Evolutionary conservation across 2,797 vertebrate species (phyloP).

Genomic region (Myotis planiceps): DNA sequence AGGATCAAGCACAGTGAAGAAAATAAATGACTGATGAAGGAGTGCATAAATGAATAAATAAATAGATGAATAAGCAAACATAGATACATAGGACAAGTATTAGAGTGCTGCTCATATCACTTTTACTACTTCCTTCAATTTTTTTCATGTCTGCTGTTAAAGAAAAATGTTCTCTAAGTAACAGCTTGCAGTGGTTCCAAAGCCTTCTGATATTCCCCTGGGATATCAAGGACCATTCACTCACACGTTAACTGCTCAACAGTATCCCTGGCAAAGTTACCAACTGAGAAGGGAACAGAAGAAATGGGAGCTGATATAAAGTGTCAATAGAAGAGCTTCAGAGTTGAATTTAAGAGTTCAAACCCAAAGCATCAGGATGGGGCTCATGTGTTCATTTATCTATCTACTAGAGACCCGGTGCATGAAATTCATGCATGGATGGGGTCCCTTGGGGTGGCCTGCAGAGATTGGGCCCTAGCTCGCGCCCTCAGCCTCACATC

Average conservation of each 20-base stretch:
- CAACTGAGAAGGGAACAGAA: not conserved
- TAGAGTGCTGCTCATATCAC: not conserved
- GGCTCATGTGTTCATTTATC: not conserved
- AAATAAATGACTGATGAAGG: not conserved
- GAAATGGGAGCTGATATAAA: not conserved
- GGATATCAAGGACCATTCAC: not conserved
- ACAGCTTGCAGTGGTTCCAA: not conserved
- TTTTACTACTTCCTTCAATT: not conserved
- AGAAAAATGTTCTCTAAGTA: not conserved
- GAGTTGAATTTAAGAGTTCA: not conserved
- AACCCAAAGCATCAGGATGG: not conserved
- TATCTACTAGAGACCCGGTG: not conserved
- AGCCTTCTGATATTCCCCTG: not conserved
- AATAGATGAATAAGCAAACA: not conserved
- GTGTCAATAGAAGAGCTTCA: not conserved
- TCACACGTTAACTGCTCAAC: not conserved
- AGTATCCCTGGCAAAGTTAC: not conserved
- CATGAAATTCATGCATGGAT: no score
- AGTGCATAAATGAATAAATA: not conserved
- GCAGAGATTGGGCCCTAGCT: no score
- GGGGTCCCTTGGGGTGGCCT: no score
- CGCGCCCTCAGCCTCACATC: no score
- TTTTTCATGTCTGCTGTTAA: not conserved
- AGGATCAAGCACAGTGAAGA: not conserved
- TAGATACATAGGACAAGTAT: not conserved